Evolutionary conservation across 2,113 vertebrate genomes (phyloP).

Genomic region (Notothenia coriiceps): DNA sequence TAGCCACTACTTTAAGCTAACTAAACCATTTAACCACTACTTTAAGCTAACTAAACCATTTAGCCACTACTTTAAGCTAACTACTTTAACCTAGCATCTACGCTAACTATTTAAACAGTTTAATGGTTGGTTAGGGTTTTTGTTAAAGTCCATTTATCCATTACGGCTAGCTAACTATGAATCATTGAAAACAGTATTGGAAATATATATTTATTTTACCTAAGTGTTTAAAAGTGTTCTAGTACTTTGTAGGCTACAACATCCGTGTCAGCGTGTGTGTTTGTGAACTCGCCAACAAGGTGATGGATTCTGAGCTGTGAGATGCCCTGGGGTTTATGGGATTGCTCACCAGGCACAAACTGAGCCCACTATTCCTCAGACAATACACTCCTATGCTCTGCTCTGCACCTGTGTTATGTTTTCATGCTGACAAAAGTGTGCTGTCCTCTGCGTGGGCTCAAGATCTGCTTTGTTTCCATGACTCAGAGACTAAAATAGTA

Average conservation of each 20-base stretch:
- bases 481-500: slow-evolving; percentile 71
- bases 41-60: not conserved
- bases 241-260: not conserved
- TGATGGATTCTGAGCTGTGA: slow-evolving; percentile 20
- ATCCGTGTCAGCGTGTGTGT: slow-evolving; percentile 39
- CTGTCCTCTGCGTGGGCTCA: slow-evolving; percentile 54
- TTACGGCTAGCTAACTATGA: not conserved
- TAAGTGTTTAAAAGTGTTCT: not conserved
- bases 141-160: not conserved
- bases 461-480: slow-evolving; percentile 68
- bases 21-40: not conserved
- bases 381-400: slow-evolving; percentile 61
- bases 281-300: not conserved
- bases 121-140: too few species aligned
- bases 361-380: slow-evolving; percentile 34
- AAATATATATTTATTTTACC: too few species aligned
- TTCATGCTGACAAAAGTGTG: slow-evolving; percentile 66
- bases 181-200: too few species aligned
- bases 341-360: slow-evolving; percentile 8
- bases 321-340: slow-evolving; percentile 14
- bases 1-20: too few species aligned
- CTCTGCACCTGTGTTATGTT: slow-evolving; percentile 72
- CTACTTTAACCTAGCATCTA: too few species aligned
- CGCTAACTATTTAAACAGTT: too few species aligned
- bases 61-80: not conserved